Evolutionary conservation across 2,888 invertebrate species (phyloP).

Genomic region (Lamellibrachia satsuma): DNA sequence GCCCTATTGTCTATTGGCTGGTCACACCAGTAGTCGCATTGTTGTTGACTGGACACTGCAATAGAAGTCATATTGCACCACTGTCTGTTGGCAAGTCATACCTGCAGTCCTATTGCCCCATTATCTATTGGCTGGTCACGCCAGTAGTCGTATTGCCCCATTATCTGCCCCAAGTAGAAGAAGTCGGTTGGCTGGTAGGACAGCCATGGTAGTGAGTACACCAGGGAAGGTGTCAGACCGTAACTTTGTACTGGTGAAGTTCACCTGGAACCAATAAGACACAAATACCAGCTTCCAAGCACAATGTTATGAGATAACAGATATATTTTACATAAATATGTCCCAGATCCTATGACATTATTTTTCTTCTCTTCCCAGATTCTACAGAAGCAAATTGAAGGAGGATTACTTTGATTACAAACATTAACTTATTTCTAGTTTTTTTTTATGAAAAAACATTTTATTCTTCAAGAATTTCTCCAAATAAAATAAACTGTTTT

Average conservation of each 20-base stretch:
- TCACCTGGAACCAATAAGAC: conserved; percentile 65
- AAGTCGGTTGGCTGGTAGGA: conserved; percentile 88
- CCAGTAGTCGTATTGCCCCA: conserved; percentile 72
- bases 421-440: no score
- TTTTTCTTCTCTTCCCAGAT: background rate
- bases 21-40: conserved; percentile 63
- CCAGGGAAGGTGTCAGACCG: conserved; percentile 91
- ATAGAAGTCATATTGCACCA: background rate
- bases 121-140: conserved; percentile 29
- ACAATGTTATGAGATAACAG: background rate
- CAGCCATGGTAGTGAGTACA: conserved; percentile 87
- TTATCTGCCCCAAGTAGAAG: conserved; percentile 91
- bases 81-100: background rate
- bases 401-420: background rate
- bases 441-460: no score
- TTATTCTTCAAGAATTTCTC: no score
- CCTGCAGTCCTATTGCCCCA: background rate
- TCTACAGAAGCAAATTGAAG: background rate
- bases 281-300: background rate
- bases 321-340: background rate
- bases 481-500: no score
- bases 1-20: conserved; percentile 23
- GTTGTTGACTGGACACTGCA: conserved; percentile 20
- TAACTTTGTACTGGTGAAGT: conserved; percentile 64
- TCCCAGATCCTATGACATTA: background rate